These are phyloP conservation scores for Callimorpha dominula DNA, from an alignment of 2,888 invertebrate genomes.

Conservation along the genomic window DNA sequence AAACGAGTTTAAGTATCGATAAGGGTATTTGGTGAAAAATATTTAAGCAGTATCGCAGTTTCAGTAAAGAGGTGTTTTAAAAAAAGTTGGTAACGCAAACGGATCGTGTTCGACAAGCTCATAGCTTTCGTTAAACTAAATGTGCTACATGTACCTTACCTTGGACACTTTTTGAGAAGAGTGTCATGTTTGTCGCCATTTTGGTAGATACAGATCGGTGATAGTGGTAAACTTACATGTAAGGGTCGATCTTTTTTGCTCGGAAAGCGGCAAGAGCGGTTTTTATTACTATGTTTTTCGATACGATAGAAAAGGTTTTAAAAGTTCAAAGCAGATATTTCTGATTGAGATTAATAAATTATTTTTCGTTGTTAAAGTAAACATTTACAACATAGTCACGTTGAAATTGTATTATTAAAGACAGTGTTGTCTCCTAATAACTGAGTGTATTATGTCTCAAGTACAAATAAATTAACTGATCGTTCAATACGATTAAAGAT, in stretches of 20 bases:
- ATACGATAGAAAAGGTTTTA: neutral
- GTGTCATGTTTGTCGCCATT: conserved; percentile 4
- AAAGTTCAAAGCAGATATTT: neutral
- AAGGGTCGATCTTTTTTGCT: conserved; percentile 4
- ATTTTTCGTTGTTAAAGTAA: neutral
- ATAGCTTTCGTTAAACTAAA: conserved; percentile 27
- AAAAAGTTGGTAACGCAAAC: conserved; percentile 40
- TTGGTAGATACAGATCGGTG: conserved; percentile 4
- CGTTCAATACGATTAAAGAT: neutral
- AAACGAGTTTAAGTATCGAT: neutral
- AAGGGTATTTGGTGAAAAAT: conserved; percentile 20
- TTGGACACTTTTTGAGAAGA: conserved; percentile 15
- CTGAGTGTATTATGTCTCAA: neutral
- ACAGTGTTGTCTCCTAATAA: no score
- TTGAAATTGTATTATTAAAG: no score
- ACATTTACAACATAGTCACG: neutral
- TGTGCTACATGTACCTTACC: conserved; percentile 21
- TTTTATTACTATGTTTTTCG: conserved; percentile 1
- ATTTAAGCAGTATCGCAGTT: conserved; percentile 27
- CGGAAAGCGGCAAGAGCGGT: neutral
- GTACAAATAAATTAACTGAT: neutral
- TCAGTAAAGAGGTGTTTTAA: conserved; percentile 36
- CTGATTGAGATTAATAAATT: neutral
- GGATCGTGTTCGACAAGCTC: conserved; percentile 25
- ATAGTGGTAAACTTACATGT: conserved; percentile 7